A percentile compares a stretch with the other conserved stretches of the same genome.
Evolutionary conservation across 1,140 invertebrate species (phyloP).

Genomic region (Diachasma alloeum): DNA sequence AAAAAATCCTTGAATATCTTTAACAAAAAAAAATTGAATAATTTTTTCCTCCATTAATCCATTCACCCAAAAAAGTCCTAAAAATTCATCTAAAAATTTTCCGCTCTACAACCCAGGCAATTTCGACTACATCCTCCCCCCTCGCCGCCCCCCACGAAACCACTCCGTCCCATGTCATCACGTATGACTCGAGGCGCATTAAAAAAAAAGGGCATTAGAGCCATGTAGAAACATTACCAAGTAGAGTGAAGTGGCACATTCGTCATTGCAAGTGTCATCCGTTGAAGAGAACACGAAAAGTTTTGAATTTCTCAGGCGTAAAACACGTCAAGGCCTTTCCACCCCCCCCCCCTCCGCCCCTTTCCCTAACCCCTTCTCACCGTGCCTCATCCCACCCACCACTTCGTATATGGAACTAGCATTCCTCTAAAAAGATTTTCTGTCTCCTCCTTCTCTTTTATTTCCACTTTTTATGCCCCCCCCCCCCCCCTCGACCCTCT

Average conservation of each 20-base stretch:
- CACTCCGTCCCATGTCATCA: not conserved
- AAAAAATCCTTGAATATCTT: too few species aligned
- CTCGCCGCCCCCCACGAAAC: too few species aligned
- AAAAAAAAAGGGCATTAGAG: not conserved
- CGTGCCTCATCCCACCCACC: not conserved
- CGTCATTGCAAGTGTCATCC: conserved; percentile 20
- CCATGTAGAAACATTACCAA: not conserved
- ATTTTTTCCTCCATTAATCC: not conserved
- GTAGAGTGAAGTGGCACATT: conserved; percentile 22
- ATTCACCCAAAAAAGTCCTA: not conserved
- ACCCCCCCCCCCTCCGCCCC: not conserved
- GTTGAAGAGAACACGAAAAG: not conserved
- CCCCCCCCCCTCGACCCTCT: too few species aligned
- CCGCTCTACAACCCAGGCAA: not conserved
- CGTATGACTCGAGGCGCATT: not conserved
- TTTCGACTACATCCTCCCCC: not conserved
- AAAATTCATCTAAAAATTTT: not conserved
- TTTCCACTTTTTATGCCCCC: not conserved
- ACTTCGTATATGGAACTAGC: not conserved
- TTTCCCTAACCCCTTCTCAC: not conserved
- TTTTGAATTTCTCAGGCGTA: conserved; percentile 30
- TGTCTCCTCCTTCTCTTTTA: not conserved
- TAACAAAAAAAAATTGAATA: not conserved
- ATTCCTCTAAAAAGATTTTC: not conserved
- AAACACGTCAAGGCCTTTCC: conserved; percentile 23